Evolutionary conservation across 2,888 invertebrate species (phyloP), one percentile per base, ranked within the genome.

Genomic region (Poecilobothrus nobilitatus): DNA sequence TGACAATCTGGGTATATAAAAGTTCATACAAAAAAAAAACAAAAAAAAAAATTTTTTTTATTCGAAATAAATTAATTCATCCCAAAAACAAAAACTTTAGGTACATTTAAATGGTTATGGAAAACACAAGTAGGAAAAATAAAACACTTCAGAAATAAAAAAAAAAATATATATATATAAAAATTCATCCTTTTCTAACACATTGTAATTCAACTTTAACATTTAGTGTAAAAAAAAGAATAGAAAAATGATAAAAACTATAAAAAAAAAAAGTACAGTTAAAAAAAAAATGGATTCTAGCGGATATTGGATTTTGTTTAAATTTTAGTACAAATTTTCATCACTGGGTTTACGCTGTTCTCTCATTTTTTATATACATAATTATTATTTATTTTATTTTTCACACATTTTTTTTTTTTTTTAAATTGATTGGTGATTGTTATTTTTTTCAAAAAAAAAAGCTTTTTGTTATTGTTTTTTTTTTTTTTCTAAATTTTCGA

Each of bases 121-220:
- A 71, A 72, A 72, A 71, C 72, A 71, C 72, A 72, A 72, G 72
- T 72, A 70, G 71, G 53, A 53, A 53, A 53, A 41, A 41, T 5
- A 12, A 41, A 41, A 41, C 41, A 53, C 53, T 53, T 53, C 53
- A 53, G 53, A 53, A 53, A 53, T 12, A 53, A 53, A 53, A 18
- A 18, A 53, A 53, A 53, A 3, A 7, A 37, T 37, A 18, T 12
- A 53, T 12, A 53, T 18, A 18, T n/a, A n/a, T n/a, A n/a, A n/a
- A n/a, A n/a, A n/a, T 53, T 53, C 53, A 53, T 53, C 53, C 53
- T 53, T 53, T 53, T 53, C 53, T 53, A 53, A 53, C 53, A 18
- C 53, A 53, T 53, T 53, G 37, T 37, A 10, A 12, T 53, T 12
- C 53, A 53, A 53, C 53, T 53, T 53, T 53, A 53, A 53, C 53